Base-by-base conservation (phyloP, 2,113 vertebrate species). In the Callaeas wilsoni region DNA sequence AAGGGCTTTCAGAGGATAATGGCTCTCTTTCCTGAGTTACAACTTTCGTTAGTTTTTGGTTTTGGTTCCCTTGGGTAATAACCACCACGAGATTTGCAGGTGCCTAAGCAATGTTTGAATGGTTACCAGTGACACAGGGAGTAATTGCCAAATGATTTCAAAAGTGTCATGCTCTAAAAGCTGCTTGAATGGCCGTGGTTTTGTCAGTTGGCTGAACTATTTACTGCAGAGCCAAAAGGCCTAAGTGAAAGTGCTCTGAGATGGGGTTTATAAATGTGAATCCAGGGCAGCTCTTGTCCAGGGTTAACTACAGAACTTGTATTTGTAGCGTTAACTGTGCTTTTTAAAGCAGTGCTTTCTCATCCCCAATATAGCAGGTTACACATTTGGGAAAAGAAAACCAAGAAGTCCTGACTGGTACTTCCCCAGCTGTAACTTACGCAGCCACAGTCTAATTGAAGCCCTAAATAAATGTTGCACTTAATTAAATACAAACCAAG, bases 401-500 rank as follows among this genome's bases (percentile, higher is more conserved):
- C 69, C 57, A 46, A 62, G 75, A 80, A 85, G 13, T 65, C 49
- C 49, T 57, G 46, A 83, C 70, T 82, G 56, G 37, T 68, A 50
- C 49, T 92, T 96, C 75, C 46, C 39, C 55, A 83, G 87, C 78
- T 93, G 75, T 74, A 94, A 88, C 44, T 64, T 86, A 70, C 27
- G n/a, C 41, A 93, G 82, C 77, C 82, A 70, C 82, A 92, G 71
- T 18, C 46, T 83, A 91, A 94, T 87, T 94, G 86, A 94, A 85
- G 33, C 65, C 27, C 79, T 74, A 83, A 90, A 91, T 57, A 93
- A 82, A 93, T n/a, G 35, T 77, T 93, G 75, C 42, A 47, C 60
- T 88, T 83, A 94, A 95, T 94, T 94, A 91, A 96, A 88, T 78
- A 70, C 82, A 95, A 91, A 94, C 92, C 75, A 67, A 88, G 59